Conservation (phyloP, 2,113 vertebrate species). For the Gobiocypris rarus region DNA sequence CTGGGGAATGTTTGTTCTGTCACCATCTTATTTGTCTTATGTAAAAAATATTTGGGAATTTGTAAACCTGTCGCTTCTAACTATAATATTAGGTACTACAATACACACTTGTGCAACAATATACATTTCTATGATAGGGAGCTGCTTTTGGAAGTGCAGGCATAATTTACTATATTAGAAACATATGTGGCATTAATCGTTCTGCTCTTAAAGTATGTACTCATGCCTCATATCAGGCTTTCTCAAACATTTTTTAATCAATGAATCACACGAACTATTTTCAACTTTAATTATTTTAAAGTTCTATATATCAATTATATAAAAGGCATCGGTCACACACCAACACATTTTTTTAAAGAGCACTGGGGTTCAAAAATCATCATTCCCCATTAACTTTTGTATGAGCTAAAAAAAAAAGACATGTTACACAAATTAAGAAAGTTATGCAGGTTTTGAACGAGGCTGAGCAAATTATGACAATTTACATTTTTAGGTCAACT, state of each 20-base stretch:
- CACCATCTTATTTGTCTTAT: neutral
- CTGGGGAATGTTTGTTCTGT: neutral
- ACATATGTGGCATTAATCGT: neutral
- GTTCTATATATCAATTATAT: no score
- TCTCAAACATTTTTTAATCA: no score
- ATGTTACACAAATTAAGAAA: neutral
- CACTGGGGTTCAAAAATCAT: no score
- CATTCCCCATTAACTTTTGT: neutral
- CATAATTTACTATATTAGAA: neutral
- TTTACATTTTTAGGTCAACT: neutral
- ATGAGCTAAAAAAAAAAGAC: neutral
- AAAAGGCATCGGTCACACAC: no score
- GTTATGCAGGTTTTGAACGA: neutral
- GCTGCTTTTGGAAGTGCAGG: neutral
- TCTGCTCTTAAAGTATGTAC: no score
- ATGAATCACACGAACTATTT: no score
- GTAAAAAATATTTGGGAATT: neutral
- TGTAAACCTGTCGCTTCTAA: neutral
- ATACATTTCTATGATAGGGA: neutral
- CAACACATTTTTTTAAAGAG: no score
- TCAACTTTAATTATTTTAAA: no score
- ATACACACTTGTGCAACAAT: neutral
- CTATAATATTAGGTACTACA: neutral
- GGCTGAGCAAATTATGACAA: neutral
- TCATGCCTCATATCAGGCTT: no score